Base-by-base conservation (phyloP, 1,140 invertebrate species). In the Camponotus vicinus region DNA sequence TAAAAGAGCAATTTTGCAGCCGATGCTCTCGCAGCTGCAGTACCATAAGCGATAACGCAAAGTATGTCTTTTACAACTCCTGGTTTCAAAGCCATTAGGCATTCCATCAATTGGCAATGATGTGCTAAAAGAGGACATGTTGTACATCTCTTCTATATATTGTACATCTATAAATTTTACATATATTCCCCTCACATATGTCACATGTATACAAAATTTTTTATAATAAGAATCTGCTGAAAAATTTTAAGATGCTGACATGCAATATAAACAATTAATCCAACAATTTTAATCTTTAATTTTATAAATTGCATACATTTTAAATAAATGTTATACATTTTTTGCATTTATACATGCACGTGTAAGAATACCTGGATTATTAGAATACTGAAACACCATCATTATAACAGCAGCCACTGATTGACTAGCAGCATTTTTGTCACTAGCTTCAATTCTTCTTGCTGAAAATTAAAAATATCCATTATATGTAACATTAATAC, bases 1-100 rank as follows among this genome's bases (percentile, higher is more conserved):
- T 99, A 99, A 95, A 99, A 99, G 21, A 99, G 96, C 37, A 99
- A 96, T 95, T 99, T 99, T 61, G 98, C 98, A 21, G 99, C 99
- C 3, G 98, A 98, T 67, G 98, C 97, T 84, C 98, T 95, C 0
- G 99, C 98, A 69, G 97, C 97, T 78, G 98, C 97, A 1, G 99
- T 99, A 15, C 99, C 99, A 94, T 99, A 99, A 13, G 99, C 99
- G 88, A 99, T 98, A 15, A 99, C 98, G 93, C 98, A 98, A 8
- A 99, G 95, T 37, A 99, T 96, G 95, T 99, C 99, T 95, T 98
- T 98, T 3, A 98, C 97, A 18, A 99, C 97, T 90, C 97, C 97
- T 87, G 97, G 96, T 95, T 99, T 99, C 83, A 98, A 96, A 8
- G 97, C 97, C 98, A 99, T 99, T 45, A 99, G 95, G 93, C 98